Evolutionary conservation across 2,113 vertebrate species (phyloP).

Genomic region (Agapornis roseicollis): DNA sequence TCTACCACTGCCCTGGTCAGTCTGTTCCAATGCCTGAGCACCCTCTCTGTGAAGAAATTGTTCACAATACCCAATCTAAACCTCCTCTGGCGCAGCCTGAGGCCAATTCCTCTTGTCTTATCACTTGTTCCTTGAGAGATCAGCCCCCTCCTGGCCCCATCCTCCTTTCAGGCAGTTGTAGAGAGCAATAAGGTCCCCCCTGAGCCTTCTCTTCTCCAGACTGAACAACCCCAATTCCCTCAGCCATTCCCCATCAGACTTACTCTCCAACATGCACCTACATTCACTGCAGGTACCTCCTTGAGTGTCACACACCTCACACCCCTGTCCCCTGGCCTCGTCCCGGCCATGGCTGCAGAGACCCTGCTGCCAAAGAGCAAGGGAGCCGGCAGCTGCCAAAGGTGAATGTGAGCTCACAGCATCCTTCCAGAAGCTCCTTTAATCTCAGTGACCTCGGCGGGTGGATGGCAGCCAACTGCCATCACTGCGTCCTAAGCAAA

Average conservation of each 20-base stretch:
- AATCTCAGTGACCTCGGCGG: background rate
- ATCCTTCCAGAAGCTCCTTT: conserved; percentile 40
- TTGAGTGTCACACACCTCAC: background rate
- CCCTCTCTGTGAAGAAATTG: background rate
- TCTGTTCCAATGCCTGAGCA: background rate
- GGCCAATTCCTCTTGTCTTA: background rate
- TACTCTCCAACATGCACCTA: background rate
- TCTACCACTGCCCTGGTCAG: background rate
- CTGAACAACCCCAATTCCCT: background rate
- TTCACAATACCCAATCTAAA: background rate
- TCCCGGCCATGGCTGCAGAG: background rate
- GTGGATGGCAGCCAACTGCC: background rate
- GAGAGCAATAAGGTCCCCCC: background rate
- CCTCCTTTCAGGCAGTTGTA: background rate
- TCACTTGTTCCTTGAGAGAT: background rate
- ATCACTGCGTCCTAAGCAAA: background rate
- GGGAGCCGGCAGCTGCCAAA: background rate
- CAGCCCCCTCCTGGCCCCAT: background rate
- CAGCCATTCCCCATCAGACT: background rate
- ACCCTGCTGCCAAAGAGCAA: background rate
- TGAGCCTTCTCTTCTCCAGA: background rate
- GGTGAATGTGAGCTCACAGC: background rate
- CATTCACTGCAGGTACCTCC: background rate
- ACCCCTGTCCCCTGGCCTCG: background rate
- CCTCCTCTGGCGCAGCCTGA: background rate